A percentile compares a stretch with the other conserved stretches of the same genome.
phyloP scores from a whole-genome alignment of 2,888 invertebrate species.

The Psylliodes chrysocephalus region DNA sequence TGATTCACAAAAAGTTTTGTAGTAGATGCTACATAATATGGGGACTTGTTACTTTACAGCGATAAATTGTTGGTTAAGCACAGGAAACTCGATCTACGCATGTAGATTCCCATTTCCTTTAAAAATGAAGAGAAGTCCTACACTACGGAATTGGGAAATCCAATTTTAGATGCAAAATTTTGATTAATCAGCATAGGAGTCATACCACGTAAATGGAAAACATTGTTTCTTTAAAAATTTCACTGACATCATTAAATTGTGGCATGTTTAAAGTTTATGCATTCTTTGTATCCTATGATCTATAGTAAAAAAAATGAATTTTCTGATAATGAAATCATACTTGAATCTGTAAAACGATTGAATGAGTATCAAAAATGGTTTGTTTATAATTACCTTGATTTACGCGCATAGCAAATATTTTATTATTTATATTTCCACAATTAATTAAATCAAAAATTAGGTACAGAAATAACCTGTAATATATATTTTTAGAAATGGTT shows the following conservation, averaged over 20 bases:
- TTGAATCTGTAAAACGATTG: background rate
- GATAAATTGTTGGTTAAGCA: too few relatives aligned
- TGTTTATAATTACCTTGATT: background rate
- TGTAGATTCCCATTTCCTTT: too few relatives aligned
- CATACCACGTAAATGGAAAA: too few relatives aligned
- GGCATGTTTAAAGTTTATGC: background rate
- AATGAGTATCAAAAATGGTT: background rate
- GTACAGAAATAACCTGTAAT: conserved; percentile 15
- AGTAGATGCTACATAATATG: too few relatives aligned
- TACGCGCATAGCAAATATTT: conserved; percentile 1
- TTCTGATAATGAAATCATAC: conserved; percentile 17
- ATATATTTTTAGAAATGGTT: conserved; percentile 13
- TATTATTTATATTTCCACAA: conserved; percentile 12
- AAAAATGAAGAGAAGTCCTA: too few relatives aligned
- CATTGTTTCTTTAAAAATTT: too few relatives aligned
- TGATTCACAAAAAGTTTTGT: too few relatives aligned
- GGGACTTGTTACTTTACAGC: too few relatives aligned
- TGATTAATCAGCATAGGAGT: too few relatives aligned
- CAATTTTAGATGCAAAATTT: too few relatives aligned
- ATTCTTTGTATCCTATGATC: conserved; percentile 16
- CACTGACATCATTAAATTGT: background rate
- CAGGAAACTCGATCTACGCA: too few relatives aligned
- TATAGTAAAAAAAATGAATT: background rate
- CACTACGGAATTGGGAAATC: too few relatives aligned
- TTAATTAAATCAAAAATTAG: conserved; percentile 4